Evolutionary conservation across 2,888 invertebrate species (phyloP).

Genomic region (Eustalomyia histrio): DNA sequence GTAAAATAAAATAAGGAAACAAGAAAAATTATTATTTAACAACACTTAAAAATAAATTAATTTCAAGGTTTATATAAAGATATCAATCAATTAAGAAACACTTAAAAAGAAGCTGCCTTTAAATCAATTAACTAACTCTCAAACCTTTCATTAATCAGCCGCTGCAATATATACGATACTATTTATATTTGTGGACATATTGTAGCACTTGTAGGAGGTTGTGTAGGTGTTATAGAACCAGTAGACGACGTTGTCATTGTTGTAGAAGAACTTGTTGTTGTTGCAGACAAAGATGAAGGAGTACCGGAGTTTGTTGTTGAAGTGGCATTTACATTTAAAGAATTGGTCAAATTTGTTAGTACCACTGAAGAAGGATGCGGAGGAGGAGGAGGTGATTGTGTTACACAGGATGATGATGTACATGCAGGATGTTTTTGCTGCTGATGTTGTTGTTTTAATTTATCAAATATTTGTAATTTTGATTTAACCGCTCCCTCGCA

Average conservation of each 20-base stretch:
- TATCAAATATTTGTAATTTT: conserved; percentile 92
- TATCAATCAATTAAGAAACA: background rate
- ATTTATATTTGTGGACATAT: conserved; percentile 49
- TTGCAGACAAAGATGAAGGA: conserved; percentile 18
- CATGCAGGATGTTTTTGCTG: conserved; percentile 66
- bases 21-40: conserved; percentile 28
- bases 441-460: conserved; percentile 81
- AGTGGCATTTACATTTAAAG: conserved; percentile 17
- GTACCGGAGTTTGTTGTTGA: conserved; percentile 2
- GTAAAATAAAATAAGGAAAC: conserved; percentile 35
- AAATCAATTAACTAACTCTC: conserved; percentile 3
- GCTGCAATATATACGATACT: conserved; percentile 20
- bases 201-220: conserved; percentile 51
- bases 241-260: conserved; percentile 44
- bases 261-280: conserved; percentile 25
- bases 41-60: conserved; percentile 34
- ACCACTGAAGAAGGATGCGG: conserved; percentile 34
- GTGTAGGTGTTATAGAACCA: conserved; percentile 58
- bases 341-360: conserved; percentile 21
- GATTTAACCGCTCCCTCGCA: conserved; percentile 93
- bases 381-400: conserved; percentile 67
- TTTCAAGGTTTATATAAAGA: conserved; percentile 26
- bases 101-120: conserved; percentile 48
- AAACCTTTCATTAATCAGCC: conserved; percentile 24
- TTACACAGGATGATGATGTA: conserved; percentile 25